These are phyloP conservation scores for Microtus obscurus DNA, from an alignment of 2,797 vertebrate species.

Conservation along the genomic window DNA sequence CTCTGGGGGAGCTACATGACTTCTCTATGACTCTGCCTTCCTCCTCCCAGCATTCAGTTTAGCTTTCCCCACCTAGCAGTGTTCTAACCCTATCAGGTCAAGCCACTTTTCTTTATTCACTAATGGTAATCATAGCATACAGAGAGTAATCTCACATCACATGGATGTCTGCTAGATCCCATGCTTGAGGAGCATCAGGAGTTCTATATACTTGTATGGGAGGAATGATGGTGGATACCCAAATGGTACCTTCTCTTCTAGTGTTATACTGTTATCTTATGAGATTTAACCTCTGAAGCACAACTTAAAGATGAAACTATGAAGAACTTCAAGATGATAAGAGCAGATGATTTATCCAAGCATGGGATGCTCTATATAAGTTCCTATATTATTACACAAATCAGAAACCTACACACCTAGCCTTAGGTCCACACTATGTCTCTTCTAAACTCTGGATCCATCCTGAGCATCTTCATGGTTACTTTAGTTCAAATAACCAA, in stretches of 20 bases:
- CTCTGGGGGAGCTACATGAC: too few relatives aligned
- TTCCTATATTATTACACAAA: background rate
- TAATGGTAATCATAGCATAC: too few relatives aligned
- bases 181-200: background rate
- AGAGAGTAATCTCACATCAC: too few relatives aligned
- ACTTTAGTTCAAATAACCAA: background rate
- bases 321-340: background rate
- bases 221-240: background rate
- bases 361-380: background rate
- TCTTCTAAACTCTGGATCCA: background rate
- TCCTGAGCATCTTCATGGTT: background rate
- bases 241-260: background rate
- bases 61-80: too few relatives aligned
- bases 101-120: too few relatives aligned
- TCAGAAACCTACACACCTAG: background rate
- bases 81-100: too few relatives aligned
- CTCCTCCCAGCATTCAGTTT: too few relatives aligned
- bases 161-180: background rate
- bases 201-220: background rate
- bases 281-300: background rate
- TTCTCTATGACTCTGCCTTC: too few relatives aligned
- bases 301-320: slow-evolving; percentile 16
- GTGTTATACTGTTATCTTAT: background rate
- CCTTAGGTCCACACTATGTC: background rate
- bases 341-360: background rate